Conservation (phyloP, 2,113 vertebrate species). For the Talpa occidentalis region DNA sequence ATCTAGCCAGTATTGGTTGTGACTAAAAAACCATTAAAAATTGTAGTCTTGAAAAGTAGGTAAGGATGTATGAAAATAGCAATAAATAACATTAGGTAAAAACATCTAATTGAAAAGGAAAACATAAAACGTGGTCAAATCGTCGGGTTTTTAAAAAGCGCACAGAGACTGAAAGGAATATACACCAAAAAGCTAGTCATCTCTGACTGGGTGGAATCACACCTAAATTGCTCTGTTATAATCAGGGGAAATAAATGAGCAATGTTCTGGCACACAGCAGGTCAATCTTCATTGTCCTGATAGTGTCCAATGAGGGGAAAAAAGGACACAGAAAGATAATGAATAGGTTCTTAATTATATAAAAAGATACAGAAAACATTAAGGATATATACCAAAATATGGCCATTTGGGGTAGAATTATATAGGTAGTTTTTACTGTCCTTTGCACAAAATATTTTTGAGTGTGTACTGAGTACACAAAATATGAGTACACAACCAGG, state of each 20-base stretch:
- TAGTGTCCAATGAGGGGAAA: not conserved
- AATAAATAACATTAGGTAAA: conserved; percentile 6
- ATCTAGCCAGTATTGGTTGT: not conserved
- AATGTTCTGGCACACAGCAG: not conserved
- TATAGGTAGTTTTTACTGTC: not conserved
- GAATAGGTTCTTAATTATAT: not conserved
- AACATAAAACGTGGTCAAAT: conserved; percentile 21
- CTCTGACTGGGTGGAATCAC: not conserved
- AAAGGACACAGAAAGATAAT: not conserved
- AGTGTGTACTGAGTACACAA: not conserved
- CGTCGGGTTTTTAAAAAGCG: too few species aligned
- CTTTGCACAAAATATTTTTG: not conserved
- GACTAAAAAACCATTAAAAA: not conserved
- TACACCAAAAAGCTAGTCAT: not conserved
- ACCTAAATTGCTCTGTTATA: not conserved
- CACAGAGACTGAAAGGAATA: not conserved
- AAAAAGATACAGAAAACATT: not conserved
- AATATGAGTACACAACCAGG: not conserved
- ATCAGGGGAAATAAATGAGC: not conserved
- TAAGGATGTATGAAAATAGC: not conserved
- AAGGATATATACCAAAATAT: not conserved
- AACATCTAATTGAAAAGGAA: not conserved
- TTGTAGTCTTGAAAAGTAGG: not conserved
- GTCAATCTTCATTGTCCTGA: not conserved
- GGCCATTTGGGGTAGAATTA: not conserved